These are phyloP conservation scores for Naso thynnoides DNA, from an alignment of 2,797 vertebrate genomes.

Conservation along the genomic window DNA sequence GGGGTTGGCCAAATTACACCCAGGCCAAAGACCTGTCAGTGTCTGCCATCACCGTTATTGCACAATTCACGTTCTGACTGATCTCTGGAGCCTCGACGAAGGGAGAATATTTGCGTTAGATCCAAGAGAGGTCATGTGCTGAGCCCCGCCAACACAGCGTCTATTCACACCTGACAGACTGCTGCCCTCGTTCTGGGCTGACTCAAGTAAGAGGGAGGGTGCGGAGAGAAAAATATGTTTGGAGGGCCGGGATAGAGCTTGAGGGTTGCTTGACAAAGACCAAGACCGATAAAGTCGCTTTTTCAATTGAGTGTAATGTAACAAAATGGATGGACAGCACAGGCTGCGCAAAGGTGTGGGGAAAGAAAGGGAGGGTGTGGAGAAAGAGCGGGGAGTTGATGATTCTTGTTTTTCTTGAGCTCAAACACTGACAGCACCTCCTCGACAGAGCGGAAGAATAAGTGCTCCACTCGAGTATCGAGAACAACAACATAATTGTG, in stretches of 20 bases:
- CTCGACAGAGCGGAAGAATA: conserved; percentile 9
- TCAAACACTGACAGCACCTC: conserved; percentile 26
- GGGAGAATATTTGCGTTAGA: conserved; percentile 64
- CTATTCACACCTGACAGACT: conserved; percentile 74
- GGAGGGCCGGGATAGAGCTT: conserved; percentile 29
- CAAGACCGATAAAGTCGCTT: conserved; percentile 23
- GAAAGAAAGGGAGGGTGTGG: conserved; percentile 51
- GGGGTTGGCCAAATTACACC: conserved; percentile 57
- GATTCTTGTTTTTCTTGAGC: conserved; percentile 41
- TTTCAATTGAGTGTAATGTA: conserved; percentile 42
- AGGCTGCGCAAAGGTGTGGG: conserved; percentile 46
- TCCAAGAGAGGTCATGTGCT: conserved; percentile 70
- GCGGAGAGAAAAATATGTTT: conserved; percentile 39
- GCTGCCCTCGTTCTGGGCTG: conserved; percentile 48
- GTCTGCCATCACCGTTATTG: conserved; percentile 72
- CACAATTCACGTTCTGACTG: conserved; percentile 68
- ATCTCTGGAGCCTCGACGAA: conserved; percentile 53
- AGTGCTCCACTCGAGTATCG: conserved; percentile 5
- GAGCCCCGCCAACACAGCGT: conserved; percentile 63
- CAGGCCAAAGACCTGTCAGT: conserved; percentile 71
- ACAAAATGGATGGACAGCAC: conserved; percentile 28
- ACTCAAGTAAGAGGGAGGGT: conserved; percentile 60
- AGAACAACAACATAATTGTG: conserved; percentile 38
- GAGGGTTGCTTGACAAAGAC: conserved; percentile 14
- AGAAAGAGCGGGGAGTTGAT: conserved; percentile 41